These are phyloP conservation scores for Macropus fuliginosus DNA, from an alignment of 2,797 vertebrate genomes.

Conservation along the genomic window DNA sequence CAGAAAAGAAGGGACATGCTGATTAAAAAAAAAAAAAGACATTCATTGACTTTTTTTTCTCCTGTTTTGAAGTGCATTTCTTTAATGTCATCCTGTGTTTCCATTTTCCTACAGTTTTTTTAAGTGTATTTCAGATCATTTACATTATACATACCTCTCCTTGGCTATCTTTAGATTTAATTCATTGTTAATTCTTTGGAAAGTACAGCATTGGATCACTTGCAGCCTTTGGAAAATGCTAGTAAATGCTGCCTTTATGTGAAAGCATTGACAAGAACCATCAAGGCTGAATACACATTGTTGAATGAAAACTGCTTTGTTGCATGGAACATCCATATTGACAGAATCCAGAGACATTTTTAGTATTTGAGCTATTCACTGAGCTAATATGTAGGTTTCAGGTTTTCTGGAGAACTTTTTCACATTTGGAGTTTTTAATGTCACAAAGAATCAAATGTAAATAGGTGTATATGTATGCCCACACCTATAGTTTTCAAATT, in stretches of 20 bases:
- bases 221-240: not conserved
- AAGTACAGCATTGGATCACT: not conserved
- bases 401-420: not conserved
- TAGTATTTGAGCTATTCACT: not conserved
- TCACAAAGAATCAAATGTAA: not conserved
- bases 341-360: not conserved
- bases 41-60: not conserved
- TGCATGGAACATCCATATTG: not conserved
- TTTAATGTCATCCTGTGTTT: not conserved
- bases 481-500: slow-evolving; percentile 2
- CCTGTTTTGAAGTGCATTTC: not conserved
- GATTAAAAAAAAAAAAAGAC: not conserved
- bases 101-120: not conserved
- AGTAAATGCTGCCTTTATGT: not conserved
- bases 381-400: not conserved
- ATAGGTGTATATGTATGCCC: not conserved
- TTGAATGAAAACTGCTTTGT: not conserved
- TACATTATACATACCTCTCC: not conserved
- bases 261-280: not conserved
- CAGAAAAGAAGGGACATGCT: not conserved
- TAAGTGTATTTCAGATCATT: not conserved
- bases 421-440: not conserved
- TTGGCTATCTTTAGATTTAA: not conserved
- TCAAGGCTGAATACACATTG: not conserved
- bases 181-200: not conserved